Percentiles rank a stretch among this genome's conserved stretches.
These are phyloP conservation scores for Mustelus asterias DNA, from an alignment of 2,113 vertebrate species.

Conservation along the genomic window DNA sequence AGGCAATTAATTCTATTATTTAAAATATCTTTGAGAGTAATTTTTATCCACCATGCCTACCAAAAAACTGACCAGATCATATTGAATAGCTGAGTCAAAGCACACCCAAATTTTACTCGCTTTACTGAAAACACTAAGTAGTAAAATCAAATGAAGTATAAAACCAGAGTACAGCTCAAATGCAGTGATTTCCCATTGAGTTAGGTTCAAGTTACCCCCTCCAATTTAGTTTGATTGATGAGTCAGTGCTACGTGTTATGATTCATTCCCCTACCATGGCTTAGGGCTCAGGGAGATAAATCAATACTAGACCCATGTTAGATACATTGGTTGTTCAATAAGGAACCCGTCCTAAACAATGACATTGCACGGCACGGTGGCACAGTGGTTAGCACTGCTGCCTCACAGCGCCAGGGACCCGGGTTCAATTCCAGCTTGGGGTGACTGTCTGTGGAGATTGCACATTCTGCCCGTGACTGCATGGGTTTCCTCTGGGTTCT, in stretches of 20 bases:
- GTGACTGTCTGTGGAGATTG: too few species aligned
- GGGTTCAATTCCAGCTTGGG: too few species aligned
- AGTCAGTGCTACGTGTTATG: not conserved
- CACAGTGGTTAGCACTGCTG: too few species aligned
- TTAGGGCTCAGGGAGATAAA: not conserved
- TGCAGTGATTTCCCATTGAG: not conserved
- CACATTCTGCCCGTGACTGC: too few species aligned
- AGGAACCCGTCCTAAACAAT: not conserved
- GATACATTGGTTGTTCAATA: not conserved
- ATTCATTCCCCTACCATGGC: not conserved
- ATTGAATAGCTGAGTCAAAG: not conserved
- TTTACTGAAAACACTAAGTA: not conserved
- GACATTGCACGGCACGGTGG: not conserved
- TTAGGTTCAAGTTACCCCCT: not conserved
- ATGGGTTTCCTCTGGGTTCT: too few species aligned
- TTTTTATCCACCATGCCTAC: not conserved
- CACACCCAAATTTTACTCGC: not conserved
- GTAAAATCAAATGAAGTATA: not conserved
- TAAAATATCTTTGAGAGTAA: not conserved
- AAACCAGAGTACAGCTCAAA: not conserved
- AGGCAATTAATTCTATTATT: not conserved
- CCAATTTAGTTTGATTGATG: not conserved
- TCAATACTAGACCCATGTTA: not conserved
- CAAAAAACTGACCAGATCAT: not conserved
- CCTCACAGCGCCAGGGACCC: too few species aligned